Base-by-base conservation (phyloP, 2,113 vertebrate genomes). In the Ramphastos sulfuratus region DNA sequence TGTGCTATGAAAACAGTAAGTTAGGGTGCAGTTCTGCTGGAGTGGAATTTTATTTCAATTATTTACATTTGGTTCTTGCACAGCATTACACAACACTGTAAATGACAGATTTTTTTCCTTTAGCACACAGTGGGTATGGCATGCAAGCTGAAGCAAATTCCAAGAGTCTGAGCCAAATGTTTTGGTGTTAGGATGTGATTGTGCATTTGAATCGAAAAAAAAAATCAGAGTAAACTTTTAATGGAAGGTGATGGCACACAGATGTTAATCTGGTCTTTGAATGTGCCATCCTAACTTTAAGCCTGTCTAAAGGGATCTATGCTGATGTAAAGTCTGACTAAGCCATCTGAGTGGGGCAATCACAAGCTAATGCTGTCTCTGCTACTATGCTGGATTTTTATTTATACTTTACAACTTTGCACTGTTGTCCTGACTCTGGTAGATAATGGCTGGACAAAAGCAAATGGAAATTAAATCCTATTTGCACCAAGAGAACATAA, bases 261-360 rank as follows among this genome's bases (percentile, higher is more conserved):
- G 1, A 0, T 28, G 9, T 12, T 52, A 77, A 2, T n/a, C 4
- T 3, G 13, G 17, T 6, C 44, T 66, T 55, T 48, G 13, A 48
- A 25, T 48, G 23, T 48, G 61, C 17, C 44, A 81, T 6, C 2
- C 12, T 39, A 48, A 61, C 1, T 30, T 65, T 87, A 91, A 64
- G 8, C 5, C 13, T 58, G 2, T 54, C 4, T 60, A 19, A 82
- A 56, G 28, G 6, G 6, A 39, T 77, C 24, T 7, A 42, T 7
- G 28, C 1, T 64, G 12, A 20, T 0, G 1, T 39, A 19, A 92
- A 66, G 3, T 65, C 12, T 79, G 18, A 35, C 9, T 2, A 4
- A 28, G 4, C 15, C 55, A 23, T 4, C 7, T 59, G n/a, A 84
- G 64, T 30, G 21, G 9, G 8, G 31, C 4, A 28, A 16, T 58